Conservation (phyloP, 2,797 vertebrate genomes). For the Petrocephalus schoutedeni region DNA sequence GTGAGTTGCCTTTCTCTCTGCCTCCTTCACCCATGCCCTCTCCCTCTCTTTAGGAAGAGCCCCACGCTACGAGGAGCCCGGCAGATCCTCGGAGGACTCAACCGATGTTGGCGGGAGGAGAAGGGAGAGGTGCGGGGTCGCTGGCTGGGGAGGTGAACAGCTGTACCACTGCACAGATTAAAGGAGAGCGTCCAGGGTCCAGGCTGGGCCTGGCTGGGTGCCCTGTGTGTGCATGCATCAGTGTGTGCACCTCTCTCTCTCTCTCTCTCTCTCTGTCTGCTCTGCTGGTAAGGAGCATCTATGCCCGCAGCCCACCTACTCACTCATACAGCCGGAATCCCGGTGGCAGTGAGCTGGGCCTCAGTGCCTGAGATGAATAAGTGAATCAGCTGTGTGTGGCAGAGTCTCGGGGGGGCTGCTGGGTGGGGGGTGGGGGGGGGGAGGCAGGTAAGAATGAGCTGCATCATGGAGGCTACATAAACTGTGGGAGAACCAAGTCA, state of each 20-base stretch:
- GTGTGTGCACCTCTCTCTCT: not conserved
- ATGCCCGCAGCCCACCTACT: constrained; percentile 47
- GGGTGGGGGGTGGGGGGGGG: not conserved
- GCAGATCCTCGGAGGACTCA: constrained; percentile 15
- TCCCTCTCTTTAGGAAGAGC: not conserved
- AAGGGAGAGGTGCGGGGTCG: constrained; percentile 36
- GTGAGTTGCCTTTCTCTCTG: not conserved
- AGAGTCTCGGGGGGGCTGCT: constrained; percentile 27
- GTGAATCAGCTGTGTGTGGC: constrained; percentile 53
- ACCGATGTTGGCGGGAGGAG: not conserved
- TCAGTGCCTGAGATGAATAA: constrained; percentile 64
- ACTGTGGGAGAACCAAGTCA: too few relatives aligned
- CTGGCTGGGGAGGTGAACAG: constrained; percentile 68
- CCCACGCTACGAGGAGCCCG: not conserved
- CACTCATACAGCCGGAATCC: constrained; percentile 58
- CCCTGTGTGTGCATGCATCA: constrained; percentile 13
- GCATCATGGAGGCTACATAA: too few relatives aligned
- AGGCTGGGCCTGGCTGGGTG: constrained; percentile 37
- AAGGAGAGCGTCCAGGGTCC: constrained; percentile 57
- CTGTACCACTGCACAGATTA: constrained; percentile 59
- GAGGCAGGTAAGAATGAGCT: too few relatives aligned
- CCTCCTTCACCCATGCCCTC: not conserved
- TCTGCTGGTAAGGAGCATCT: constrained; percentile 30
- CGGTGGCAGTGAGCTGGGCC: constrained; percentile 58
- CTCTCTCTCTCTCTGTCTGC: not conserved